These are phyloP conservation scores for Tiliacea aurago DNA, from an alignment of 2,888 invertebrate genomes.

Conservation along the genomic window DNA sequence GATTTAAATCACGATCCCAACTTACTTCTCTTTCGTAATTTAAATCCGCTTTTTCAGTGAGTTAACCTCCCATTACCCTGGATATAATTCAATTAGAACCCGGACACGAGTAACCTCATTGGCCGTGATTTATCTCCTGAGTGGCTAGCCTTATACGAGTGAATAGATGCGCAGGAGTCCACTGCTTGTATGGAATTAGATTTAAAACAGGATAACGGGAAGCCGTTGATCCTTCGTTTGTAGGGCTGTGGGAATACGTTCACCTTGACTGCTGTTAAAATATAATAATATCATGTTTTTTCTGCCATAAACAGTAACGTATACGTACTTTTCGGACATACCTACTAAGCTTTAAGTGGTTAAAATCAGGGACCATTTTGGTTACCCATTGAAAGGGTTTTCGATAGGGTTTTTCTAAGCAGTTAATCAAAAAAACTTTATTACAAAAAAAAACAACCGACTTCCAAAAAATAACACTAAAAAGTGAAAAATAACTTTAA, in stretches of 20 bases:
- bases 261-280: background rate
- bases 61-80: slow-evolving; percentile 9
- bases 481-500: no score
- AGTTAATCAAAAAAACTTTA: no score
- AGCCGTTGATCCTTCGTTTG: slow-evolving; percentile 69
- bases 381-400: no score
- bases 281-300: background rate
- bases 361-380: no score
- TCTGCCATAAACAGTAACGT: background rate
- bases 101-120: slow-evolving; percentile 52
- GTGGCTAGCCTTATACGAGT: slow-evolving; percentile 53
- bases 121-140: slow-evolving; percentile 53
- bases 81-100: slow-evolving; percentile 52
- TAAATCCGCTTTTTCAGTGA: background rate
- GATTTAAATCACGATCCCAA: background rate
- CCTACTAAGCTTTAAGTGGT: background rate
- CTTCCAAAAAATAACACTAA: no score
- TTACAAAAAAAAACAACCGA: no score
- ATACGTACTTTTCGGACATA: background rate
- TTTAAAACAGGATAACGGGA: slow-evolving; percentile 74
- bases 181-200: slow-evolving; percentile 71
- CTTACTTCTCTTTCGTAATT: slow-evolving; percentile 3
- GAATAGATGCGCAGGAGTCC: slow-evolving; percentile 61
- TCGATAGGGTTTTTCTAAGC: no score
- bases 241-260: slow-evolving; percentile 33